phyloP scores from a whole-genome alignment of 1,140 invertebrate species.

The Drosophila varians region DNA sequence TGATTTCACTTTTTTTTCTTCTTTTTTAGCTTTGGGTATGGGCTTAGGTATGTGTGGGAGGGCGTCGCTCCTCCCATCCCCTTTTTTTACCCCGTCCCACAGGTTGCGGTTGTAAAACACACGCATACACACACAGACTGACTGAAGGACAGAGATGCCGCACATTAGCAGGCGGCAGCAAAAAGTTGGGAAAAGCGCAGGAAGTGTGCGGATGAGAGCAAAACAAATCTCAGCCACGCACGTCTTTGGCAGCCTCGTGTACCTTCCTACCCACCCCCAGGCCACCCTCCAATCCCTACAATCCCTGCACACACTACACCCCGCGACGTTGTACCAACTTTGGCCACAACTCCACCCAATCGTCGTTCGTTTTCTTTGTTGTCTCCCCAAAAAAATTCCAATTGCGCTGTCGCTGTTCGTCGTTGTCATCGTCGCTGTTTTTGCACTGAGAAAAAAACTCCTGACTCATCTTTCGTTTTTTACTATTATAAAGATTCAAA shows the following conservation, averaged over 20 bases:
- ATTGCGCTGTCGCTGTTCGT: slow-evolving; percentile 61
- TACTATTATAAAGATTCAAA: no score
- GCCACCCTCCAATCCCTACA: neutral
- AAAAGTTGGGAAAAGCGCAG: slow-evolving; percentile 51
- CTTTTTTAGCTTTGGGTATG: slow-evolving; percentile 3
- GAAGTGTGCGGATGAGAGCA: slow-evolving; percentile 60
- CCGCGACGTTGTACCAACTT: slow-evolving; percentile 1
- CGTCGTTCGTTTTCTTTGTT: slow-evolving; percentile 44
- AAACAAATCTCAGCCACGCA: slow-evolving; percentile 76
- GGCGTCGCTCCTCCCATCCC: neutral
- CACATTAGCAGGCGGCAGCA: slow-evolving; percentile 63
- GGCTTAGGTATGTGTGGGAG: neutral
- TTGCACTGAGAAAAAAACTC: slow-evolving; percentile 10
- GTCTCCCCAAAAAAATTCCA: slow-evolving; percentile 65
- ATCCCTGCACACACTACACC: neutral
- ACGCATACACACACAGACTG: slow-evolving; percentile 13
- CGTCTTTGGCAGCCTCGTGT: slow-evolving; percentile 62
- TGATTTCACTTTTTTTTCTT: slow-evolving; percentile 20
- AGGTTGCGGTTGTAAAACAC: slow-evolving; percentile 72
- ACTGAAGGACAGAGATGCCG: slow-evolving; percentile 37
- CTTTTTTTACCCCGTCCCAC: slow-evolving; percentile 20
- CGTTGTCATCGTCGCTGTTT: slow-evolving; percentile 33
- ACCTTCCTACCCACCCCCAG: neutral
- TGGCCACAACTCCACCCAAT: slow-evolving; percentile 34
- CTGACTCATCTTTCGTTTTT: neutral